A percentile compares a stretch with the other conserved stretches of the same genome.
Evolutionary conservation across 2,888 invertebrate genomes (phyloP).

Genomic region (Cosmopolites sordidus): DNA sequence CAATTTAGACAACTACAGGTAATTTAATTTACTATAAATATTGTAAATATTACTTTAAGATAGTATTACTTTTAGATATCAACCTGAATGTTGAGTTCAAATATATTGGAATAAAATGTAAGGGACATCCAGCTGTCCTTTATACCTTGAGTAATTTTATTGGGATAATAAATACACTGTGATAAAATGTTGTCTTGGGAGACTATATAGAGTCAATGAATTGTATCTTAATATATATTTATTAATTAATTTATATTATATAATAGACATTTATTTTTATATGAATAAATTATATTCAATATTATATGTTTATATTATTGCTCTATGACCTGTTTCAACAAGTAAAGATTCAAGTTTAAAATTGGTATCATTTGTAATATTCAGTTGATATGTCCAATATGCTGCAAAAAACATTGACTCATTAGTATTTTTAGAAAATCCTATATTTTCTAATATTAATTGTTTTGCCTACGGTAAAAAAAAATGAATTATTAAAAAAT

Average conservation of each 20-base stretch:
- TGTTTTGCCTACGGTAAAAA: conserved; percentile 39
- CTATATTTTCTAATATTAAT: conserved; percentile 48
- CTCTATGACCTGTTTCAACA: conserved; percentile 46
- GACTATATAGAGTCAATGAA: conserved; percentile 2
- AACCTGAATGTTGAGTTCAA: too few relatives aligned
- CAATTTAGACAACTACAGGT: background rate
- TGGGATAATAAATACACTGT: too few relatives aligned
- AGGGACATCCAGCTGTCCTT: too few relatives aligned
- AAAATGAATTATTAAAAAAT: too few relatives aligned
- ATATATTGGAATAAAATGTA: too few relatives aligned
- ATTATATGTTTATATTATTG: conserved; percentile 27
- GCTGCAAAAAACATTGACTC: conserved; percentile 49
- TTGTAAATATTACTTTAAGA: too few relatives aligned
- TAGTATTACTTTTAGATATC: too few relatives aligned
- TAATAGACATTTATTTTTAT: too few relatives aligned
- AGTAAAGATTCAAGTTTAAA: conserved; percentile 43
- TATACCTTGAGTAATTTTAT: too few relatives aligned
- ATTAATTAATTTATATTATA: background rate
- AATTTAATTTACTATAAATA: too few relatives aligned
- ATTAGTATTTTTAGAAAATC: conserved; percentile 44
- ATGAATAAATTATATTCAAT: too few relatives aligned
- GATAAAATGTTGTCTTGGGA: too few relatives aligned
- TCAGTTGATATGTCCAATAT: conserved; percentile 50
- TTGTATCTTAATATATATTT: conserved; percentile 5
- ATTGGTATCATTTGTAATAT: conserved; percentile 40